Evolutionary conservation across 2,888 invertebrate species (phyloP).

Genomic region (Synergus itoensis): DNA sequence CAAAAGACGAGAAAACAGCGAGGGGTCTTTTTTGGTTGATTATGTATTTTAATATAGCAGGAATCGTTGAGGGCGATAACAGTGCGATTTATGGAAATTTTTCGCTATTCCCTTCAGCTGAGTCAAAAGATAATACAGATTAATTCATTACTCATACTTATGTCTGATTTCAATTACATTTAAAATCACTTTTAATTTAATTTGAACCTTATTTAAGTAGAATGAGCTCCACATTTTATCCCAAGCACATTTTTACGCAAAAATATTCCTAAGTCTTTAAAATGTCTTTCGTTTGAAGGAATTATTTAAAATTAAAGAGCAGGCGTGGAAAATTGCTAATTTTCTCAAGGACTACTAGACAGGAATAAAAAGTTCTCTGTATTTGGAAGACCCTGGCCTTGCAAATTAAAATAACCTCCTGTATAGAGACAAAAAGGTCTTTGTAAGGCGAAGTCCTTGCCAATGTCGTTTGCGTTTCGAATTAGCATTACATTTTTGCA

Average conservation of each 20-base stretch:
- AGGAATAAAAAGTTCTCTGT: slow-evolving; percentile 8
- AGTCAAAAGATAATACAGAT: no score
- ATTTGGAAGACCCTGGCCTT: slow-evolving; percentile 17
- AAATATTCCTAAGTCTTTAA: no score
- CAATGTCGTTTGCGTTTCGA: slow-evolving; percentile 33
- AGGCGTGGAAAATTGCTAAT: not conserved
- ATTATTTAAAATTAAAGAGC: no score
- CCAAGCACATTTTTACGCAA: no score
- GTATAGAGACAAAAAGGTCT: slow-evolving; percentile 27
- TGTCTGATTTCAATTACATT: no score
- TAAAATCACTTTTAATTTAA: not conserved
- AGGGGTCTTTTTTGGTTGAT: slow-evolving; percentile 53
- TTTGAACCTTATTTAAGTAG: not conserved
- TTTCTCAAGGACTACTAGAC: not conserved
- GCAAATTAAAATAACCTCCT: slow-evolving; percentile 19
- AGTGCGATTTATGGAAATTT: not conserved
- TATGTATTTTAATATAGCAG: slow-evolving; percentile 53
- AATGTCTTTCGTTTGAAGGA: no score
- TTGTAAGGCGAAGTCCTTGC: slow-evolving; percentile 22
- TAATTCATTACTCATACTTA: no score
- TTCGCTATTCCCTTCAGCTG: no score
- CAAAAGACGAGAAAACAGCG: slow-evolving; percentile 47
- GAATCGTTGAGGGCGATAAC: not conserved
- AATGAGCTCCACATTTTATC: no score
- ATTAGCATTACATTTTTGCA: slow-evolving; percentile 26